These are phyloP conservation scores for Acanthisitta chloris DNA, from an alignment of 2,113 vertebrate species.

Conservation along the genomic window DNA sequence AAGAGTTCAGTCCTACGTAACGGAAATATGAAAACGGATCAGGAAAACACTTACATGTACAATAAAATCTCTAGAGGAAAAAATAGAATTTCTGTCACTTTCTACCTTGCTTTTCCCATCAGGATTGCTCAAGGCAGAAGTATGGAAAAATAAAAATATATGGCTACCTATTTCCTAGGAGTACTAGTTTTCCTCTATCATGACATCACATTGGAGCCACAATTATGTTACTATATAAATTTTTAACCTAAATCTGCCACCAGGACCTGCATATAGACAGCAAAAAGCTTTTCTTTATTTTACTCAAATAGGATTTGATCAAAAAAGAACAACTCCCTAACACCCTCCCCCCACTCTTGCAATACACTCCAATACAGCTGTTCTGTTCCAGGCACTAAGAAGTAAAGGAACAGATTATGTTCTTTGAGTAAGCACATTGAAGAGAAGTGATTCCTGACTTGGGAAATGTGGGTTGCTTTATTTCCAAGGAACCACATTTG, in stretches of 20 bases:
- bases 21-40: background rate
- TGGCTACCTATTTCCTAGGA: background rate
- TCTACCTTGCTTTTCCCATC: background rate
- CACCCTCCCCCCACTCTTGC: rapidly evolving
- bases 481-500: background rate
- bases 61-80: background rate
- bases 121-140: background rate
- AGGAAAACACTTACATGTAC: background rate
- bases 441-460: background rate
- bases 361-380: background rate
- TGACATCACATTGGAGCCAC: background rate
- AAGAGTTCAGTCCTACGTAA: background rate
- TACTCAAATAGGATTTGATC: background rate
- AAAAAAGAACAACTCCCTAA: background rate
- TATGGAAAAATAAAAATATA: background rate
- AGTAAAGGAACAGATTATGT: background rate
- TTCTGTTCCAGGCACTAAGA: background rate
- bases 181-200: background rate
- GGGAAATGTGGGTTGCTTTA: background rate
- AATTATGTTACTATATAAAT: background rate
- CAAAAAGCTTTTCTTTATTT: background rate
- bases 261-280: rapidly evolving
- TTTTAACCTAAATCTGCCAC: background rate
- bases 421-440: background rate
- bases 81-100: background rate